Evolutionary conservation across 1,140 invertebrate genomes (phyloP).

Genomic region (Drosophila watanabei): DNA sequence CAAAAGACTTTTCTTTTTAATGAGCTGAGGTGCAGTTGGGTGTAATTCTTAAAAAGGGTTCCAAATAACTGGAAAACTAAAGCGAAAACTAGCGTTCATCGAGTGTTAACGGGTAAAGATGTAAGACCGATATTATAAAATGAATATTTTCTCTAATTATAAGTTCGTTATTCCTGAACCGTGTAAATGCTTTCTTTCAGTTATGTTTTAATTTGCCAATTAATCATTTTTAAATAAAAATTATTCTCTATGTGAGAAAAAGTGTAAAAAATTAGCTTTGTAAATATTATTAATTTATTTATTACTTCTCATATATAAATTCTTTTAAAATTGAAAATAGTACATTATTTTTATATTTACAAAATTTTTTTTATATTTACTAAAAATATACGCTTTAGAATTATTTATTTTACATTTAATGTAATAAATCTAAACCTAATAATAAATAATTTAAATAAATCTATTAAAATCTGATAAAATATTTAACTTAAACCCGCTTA

Average conservation of each 20-base stretch:
- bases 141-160: background rate
- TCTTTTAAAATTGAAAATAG: background rate
- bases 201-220: background rate
- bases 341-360: no score
- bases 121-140: background rate
- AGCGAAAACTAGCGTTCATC: background rate
- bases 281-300: background rate
- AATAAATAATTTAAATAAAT: background rate
- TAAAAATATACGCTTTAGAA: no score
- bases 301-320: background rate
- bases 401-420: no score
- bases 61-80: background rate
- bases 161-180: background rate
- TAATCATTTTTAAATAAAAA: background rate
- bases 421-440: no score
- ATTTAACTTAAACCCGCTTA: background rate
- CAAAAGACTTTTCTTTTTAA: slow-evolving; percentile 52
- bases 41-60: slow-evolving; percentile 7
- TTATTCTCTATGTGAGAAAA: background rate
- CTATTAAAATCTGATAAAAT: background rate
- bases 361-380: no score
- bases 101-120: slow-evolving; percentile 4
- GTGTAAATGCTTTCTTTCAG: background rate
- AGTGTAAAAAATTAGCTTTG: background rate
- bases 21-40: slow-evolving; percentile 16